Percentiles rank a stretch among this genome's conserved stretches.
These are phyloP conservation scores for Cinclus cinclus DNA, from an alignment of 2,113 vertebrate genomes.

Conservation along the genomic window DNA sequence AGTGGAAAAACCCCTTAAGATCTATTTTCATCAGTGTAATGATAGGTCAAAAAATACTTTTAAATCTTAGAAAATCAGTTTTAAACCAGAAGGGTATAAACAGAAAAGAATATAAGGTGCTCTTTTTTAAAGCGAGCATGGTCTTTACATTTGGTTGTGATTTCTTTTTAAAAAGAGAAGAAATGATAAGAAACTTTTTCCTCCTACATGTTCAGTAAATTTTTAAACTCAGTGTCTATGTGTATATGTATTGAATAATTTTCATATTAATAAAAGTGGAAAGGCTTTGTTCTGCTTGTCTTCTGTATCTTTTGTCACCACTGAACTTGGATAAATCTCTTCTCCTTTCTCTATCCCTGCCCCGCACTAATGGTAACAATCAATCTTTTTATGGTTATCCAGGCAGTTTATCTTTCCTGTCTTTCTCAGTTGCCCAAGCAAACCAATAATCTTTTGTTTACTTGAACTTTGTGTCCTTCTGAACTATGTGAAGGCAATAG, in stretches of 20 bases:
- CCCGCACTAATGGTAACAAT: neutral
- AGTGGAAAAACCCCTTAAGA: accelerated
- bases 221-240: neutral
- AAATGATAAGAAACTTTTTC: neutral
- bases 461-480: constrained; percentile 43
- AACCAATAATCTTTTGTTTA: constrained; percentile 46
- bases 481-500: constrained; percentile 10
- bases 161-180: neutral
- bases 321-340: neutral
- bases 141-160: neutral
- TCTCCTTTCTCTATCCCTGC: neutral
- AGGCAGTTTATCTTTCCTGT: constrained; percentile 15
- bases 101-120: neutral
- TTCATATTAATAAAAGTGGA: neutral
- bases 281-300: neutral
- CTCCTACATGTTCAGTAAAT: neutral
- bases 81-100: neutral
- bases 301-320: neutral
- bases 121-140: neutral
- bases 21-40: neutral
- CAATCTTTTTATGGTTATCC: neutral
- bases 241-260: neutral
- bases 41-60: neutral
- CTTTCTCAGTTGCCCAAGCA: neutral
- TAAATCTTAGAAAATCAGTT: neutral